phyloP scores from a whole-genome alignment of 1,140 invertebrate genomes.

The Cylas formicarius region DNA sequence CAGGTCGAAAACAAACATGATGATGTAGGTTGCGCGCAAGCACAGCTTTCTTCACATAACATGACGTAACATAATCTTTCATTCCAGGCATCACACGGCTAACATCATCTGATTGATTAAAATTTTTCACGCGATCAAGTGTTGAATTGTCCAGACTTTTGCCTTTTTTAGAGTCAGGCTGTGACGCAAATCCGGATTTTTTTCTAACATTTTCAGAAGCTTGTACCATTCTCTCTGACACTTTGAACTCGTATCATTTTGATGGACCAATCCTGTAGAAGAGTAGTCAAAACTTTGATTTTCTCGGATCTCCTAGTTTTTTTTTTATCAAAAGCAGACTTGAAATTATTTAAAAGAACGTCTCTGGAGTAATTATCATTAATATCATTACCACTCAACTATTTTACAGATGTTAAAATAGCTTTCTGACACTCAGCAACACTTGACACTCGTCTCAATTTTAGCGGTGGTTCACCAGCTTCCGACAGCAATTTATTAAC shows the following conservation, averaged over 20 bases:
- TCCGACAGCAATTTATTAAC: constrained; percentile 7
- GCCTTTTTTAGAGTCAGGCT: constrained; percentile 3
- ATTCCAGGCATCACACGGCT: constrained; percentile 7
- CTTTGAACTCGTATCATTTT: constrained; percentile 8
- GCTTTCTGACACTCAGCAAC: constrained; percentile 3
- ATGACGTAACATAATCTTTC: constrained; percentile 4
- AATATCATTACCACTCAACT: constrained; percentile 2
- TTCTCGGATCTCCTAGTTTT: constrained; percentile 5
- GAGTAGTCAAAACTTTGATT: constrained; percentile 7
- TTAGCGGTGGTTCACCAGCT: constrained; percentile 5
- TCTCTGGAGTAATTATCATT: constrained; percentile 2
- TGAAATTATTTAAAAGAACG: too few relatives aligned
- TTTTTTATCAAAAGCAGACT: neutral
- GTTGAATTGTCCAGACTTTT: constrained; percentile 6
- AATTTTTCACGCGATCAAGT: constrained; percentile 5
- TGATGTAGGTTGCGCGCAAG: constrained; percentile 6
- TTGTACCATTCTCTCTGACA: constrained; percentile 1
- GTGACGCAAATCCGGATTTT: constrained; percentile 9
- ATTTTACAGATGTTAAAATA: constrained; percentile 1
- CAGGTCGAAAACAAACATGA: constrained; percentile 4
- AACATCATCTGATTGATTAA: constrained; percentile 5
- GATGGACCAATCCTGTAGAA: constrained; percentile 5
- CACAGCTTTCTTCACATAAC: neutral
- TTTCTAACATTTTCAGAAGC: constrained; percentile 4
- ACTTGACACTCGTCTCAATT: constrained; percentile 7